Evolutionary conservation across 2,797 vertebrate species (phyloP).

Genomic region (Borostomias antarcticus): DNA sequence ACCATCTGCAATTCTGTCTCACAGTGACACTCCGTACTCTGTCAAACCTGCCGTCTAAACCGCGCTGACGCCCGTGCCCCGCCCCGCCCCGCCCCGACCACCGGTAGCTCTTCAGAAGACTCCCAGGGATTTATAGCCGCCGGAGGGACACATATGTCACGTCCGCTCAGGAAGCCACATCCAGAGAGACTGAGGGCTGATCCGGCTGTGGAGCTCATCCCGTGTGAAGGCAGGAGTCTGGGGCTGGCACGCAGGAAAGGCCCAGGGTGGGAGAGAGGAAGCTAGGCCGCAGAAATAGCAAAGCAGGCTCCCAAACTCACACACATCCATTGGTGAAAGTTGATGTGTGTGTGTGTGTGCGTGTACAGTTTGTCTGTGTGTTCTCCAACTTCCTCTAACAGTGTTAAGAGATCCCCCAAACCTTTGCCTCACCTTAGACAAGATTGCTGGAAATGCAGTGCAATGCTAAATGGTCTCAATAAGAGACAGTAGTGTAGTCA

Average conservation of each 20-base stretch:
- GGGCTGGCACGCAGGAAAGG: conserved; percentile 36
- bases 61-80: too few species aligned
- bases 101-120: too few species aligned
- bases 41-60: too few species aligned
- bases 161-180: conserved; percentile 45
- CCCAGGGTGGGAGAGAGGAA: conserved; percentile 40
- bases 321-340: conserved; percentile 3
- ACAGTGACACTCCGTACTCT: too few species aligned
- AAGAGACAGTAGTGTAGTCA: too few species aligned
- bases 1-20: too few species aligned
- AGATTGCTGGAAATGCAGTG: conserved; percentile 25
- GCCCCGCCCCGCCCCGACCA: too few species aligned
- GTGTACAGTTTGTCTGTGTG: too few species aligned
- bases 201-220: conserved; percentile 44
- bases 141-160: conserved; percentile 43
- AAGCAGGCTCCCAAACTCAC: conserved; percentile 27
- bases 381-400: too few species aligned
- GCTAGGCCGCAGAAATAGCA: conserved; percentile 42
- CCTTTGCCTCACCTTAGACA: background rate
- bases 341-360: background rate
- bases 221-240: conserved; percentile 43
- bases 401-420: too few species aligned
- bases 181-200: conserved; percentile 39
- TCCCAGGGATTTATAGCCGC: conserved; percentile 39
- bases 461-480: too few species aligned